Percentiles rank a stretch among this genome's conserved stretches.
Conservation (phyloP, 2,113 vertebrate species). For the Melanocharis versteri region DNA sequence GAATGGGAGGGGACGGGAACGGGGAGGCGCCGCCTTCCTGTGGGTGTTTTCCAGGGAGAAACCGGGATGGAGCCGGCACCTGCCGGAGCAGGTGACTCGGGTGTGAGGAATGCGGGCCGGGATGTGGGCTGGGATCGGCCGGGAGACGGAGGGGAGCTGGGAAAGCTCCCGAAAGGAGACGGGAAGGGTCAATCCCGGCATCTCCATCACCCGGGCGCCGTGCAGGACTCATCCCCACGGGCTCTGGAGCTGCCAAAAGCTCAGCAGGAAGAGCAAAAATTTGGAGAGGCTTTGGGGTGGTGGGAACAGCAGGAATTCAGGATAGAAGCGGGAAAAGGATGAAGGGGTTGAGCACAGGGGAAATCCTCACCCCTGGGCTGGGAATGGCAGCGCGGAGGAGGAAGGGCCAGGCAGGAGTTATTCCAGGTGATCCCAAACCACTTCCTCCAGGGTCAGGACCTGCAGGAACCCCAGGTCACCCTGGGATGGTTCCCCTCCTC, state of each 20-base stretch:
- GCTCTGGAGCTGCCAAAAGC: rapidly evolving
- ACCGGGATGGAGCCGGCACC: neutral
- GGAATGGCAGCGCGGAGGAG: neutral
- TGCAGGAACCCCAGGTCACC: neutral
- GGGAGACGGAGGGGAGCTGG: neutral
- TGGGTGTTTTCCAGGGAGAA: neutral
- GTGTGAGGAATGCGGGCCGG: neutral
- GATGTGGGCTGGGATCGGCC: neutral
- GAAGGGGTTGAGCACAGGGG: neutral
- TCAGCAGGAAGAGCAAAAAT: neutral
- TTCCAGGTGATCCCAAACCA: neutral
- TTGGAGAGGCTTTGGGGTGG: neutral
- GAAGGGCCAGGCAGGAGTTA: neutral
- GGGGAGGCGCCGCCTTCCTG: conserved; percentile 9
- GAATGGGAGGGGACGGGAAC: neutral
- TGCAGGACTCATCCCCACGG: rapidly evolving
- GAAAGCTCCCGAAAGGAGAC: neutral
- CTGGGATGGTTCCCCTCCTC: neutral
- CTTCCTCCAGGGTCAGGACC: neutral
- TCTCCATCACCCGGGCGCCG: rapidly evolving
- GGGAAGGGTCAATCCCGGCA: neutral
- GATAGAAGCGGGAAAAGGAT: neutral
- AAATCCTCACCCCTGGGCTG: rapidly evolving
- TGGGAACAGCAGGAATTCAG: rapidly evolving
- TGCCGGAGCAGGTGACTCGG: conserved; percentile 44